Evolutionary conservation across 1,140 invertebrate genomes (phyloP).

Genomic region (Meloidogyne floridensis): DNA sequence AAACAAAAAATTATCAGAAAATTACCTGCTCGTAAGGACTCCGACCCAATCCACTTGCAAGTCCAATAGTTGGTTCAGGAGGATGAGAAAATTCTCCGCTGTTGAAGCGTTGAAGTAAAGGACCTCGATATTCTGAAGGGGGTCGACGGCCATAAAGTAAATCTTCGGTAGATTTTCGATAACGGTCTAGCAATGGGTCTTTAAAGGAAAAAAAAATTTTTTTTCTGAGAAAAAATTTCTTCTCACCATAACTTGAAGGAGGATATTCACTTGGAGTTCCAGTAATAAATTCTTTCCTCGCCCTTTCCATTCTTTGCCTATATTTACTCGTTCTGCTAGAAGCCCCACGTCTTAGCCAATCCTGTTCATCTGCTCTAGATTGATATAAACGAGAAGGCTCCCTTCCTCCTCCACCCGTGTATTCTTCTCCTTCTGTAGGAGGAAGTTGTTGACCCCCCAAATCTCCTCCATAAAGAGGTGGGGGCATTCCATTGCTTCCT

Average conservation of each 20-base stretch:
- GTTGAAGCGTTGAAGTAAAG: slow-evolving; percentile 62
- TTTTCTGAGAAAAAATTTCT: not conserved
- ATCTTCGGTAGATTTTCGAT: slow-evolving; percentile 59
- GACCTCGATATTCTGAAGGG: slow-evolving; percentile 58
- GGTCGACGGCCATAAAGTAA: slow-evolving; percentile 34
- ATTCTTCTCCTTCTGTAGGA: not conserved
- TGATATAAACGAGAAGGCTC: slow-evolving; percentile 58
- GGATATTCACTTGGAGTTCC: slow-evolving; percentile 28
- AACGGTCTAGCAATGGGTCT: slow-evolving; percentile 50
- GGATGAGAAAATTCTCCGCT: slow-evolving; percentile 54
- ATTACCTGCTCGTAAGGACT: slow-evolving; percentile 61
- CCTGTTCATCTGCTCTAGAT: slow-evolving; percentile 41
- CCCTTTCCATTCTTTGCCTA: slow-evolving; percentile 60
- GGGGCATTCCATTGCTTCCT: slow-evolving; percentile 27
- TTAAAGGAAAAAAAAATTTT: slow-evolving; percentile 30
- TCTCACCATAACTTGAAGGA: slow-evolving; percentile 4
- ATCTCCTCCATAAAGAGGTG: slow-evolving; percentile 30
- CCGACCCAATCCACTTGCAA: slow-evolving; percentile 39
- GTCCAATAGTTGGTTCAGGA: slow-evolving; percentile 23
- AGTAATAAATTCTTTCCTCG: slow-evolving; percentile 50
- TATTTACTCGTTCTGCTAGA: slow-evolving; percentile 52
- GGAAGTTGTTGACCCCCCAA: not conserved
- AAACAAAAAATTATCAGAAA: not conserved
- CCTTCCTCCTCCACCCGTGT: slow-evolving; percentile 16
- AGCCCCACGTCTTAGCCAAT: slow-evolving; percentile 47